phyloP scores from a whole-genome alignment of 1,140 invertebrate species.

The Leptopilina boulardi region DNA sequence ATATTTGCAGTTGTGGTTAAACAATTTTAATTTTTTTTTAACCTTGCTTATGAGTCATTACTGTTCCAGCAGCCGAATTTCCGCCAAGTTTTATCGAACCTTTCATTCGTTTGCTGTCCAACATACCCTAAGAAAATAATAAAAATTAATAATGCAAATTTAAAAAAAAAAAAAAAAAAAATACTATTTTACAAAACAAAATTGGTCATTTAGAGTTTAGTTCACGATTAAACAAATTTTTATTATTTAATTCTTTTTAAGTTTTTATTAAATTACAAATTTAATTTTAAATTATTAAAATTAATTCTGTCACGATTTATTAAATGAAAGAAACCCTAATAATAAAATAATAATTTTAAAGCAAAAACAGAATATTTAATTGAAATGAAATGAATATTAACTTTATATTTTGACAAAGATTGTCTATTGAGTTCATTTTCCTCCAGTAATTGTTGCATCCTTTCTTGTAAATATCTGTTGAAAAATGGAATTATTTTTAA shows the following conservation, averaged over 20 bases:
- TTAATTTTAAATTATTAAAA: no score
- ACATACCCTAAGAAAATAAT: conserved; percentile 75
- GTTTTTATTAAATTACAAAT: no score
- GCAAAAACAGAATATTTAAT: background rate
- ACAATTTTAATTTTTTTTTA: conserved; percentile 58
- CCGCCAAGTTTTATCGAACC: conserved; percentile 79
- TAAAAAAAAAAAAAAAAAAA: conserved; percentile 14
- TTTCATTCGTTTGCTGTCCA: conserved; percentile 79
- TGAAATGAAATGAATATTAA: conserved; percentile 60
- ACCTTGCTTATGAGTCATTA: conserved; percentile 81
- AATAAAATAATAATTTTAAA: no score
- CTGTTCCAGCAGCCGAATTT: conserved; percentile 75
- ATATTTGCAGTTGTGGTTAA: no score
- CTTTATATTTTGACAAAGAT: conserved; percentile 85
- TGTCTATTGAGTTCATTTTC: conserved; percentile 86
- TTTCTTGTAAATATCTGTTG: conserved; percentile 85
- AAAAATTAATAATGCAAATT: background rate
- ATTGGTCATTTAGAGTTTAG: no score
- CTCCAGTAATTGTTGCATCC: conserved; percentile 86
- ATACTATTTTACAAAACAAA: conserved; percentile 12
- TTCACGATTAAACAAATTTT: no score
- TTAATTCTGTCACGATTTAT: no score
- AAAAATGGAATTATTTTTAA: conserved; percentile 43
- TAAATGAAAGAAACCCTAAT: no score
- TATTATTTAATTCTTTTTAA: no score